A percentile compares a stretch with the other conserved stretches of the same genome.
These are phyloP conservation scores for Leptodactylus fuscus DNA, from an alignment of 2,113 vertebrate genomes.

Conservation along the genomic window DNA sequence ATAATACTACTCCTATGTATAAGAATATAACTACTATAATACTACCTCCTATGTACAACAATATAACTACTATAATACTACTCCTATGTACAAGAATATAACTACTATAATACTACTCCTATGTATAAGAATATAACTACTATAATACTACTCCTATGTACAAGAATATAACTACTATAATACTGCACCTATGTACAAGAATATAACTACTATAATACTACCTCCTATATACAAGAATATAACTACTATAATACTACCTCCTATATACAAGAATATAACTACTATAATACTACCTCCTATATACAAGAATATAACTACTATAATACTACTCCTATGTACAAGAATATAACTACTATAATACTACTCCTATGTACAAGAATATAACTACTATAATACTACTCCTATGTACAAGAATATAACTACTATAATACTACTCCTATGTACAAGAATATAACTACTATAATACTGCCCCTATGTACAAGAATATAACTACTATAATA, in stretches of 20 bases:
- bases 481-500: too few relatives aligned
- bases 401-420: too few relatives aligned
- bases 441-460: too few relatives aligned
- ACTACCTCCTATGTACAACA: not conserved
- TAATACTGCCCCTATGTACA: too few relatives aligned
- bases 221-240: not conserved
- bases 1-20: not conserved
- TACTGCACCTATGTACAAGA: not conserved
- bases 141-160: not conserved
- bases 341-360: too few relatives aligned
- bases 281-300: not conserved
- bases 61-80: slow-evolving; percentile 13
- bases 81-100: not conserved
- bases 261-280: not conserved
- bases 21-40: slow-evolving; percentile 9
- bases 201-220: not conserved
- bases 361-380: too few relatives aligned
- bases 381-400: too few relatives aligned
- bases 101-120: not conserved
- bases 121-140: not conserved
- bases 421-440: too few relatives aligned
- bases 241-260: not conserved
- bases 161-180: not conserved
- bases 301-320: not conserved
- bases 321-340: not conserved